A percentile compares a stretch with the other conserved stretches of the same genome.
phyloP scores from a whole-genome alignment of 2,888 invertebrate species.

The Epinotia bilunana region DNA sequence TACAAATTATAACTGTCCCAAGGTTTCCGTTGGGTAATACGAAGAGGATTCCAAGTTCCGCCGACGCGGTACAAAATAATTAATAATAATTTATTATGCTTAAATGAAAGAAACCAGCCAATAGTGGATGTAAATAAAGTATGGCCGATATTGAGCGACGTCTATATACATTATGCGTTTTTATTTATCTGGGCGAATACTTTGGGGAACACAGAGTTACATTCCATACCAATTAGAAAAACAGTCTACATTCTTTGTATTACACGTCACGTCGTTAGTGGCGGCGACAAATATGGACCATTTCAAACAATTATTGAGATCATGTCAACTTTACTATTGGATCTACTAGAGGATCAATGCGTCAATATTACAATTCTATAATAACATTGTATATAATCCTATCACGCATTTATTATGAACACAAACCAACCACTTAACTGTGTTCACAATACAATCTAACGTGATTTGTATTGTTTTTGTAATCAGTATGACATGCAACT shows the following conservation, averaged over 20 bases:
- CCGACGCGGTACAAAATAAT: slow-evolving; percentile 40
- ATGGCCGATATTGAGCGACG: slow-evolving; percentile 46
- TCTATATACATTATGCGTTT: slow-evolving; percentile 44
- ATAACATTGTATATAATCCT: background rate
- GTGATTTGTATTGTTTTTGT: background rate
- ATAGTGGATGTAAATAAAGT: slow-evolving; percentile 35
- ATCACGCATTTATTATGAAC: background rate
- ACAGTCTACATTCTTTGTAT: background rate
- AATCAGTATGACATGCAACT: slow-evolving; percentile 22
- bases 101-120: slow-evolving; percentile 43
- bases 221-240: slow-evolving; percentile 7
- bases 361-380: background rate
- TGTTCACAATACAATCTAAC: background rate
- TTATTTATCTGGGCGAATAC: slow-evolving; percentile 35
- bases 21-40: slow-evolving; percentile 11
- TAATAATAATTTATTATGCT: slow-evolving; percentile 47
- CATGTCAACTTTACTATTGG: background rate
- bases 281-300: background rate
- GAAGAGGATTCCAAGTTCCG: slow-evolving; percentile 3
- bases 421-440: background rate
- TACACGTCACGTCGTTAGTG: slow-evolving; percentile 14
- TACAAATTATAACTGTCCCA: slow-evolving; percentile 68
- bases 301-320: slow-evolving; percentile 2
- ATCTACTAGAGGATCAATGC: no score
- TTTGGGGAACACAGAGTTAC: slow-evolving; percentile 26